Evolutionary conservation across 2,113 vertebrate species (phyloP).

Genomic region (Hyperopisus bebe): DNA sequence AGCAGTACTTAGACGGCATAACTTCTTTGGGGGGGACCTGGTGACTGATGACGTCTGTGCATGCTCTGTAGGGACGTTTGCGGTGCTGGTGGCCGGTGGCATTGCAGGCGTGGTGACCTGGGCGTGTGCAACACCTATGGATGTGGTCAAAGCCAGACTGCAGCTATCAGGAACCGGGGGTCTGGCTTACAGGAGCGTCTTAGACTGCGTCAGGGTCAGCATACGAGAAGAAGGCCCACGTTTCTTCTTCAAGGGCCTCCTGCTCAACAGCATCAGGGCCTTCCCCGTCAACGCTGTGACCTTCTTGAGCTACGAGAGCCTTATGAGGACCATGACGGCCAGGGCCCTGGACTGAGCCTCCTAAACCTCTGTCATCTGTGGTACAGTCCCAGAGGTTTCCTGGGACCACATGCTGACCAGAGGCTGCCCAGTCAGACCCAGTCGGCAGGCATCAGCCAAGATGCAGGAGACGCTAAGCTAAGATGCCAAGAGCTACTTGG

Average conservation of each 20-base stretch:
- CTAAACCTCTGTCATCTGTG: background rate
- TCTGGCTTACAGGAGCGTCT: conserved; percentile 53
- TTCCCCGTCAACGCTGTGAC: conserved; percentile 75
- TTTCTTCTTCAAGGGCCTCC: conserved; percentile 68
- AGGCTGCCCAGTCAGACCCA: background rate
- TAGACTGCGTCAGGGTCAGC: conserved; percentile 66
- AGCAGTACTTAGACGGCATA: background rate
- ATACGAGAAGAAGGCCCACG: conserved; percentile 56
- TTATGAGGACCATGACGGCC: conserved; percentile 51
- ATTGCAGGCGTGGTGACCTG: conserved; percentile 64
- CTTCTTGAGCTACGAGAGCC: conserved; percentile 70
- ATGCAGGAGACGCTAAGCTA: background rate
- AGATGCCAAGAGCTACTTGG: background rate
- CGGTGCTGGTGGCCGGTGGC: conserved; percentile 65
- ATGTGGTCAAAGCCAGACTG: conserved; percentile 71
- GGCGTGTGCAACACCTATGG: conserved; percentile 68
- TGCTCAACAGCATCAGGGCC: conserved; percentile 68
- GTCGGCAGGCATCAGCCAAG: background rate
- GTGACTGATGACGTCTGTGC: background rate
- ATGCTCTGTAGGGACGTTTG: conserved; percentile 46
- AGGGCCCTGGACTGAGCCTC: background rate
- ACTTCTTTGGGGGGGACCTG: background rate
- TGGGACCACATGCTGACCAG: background rate
- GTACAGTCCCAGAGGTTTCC: background rate
- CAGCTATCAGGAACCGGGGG: conserved; percentile 66